These are phyloP conservation scores for Pyrrhosoma nymphula DNA, from an alignment of 2,888 invertebrate species.

Conservation along the genomic window DNA sequence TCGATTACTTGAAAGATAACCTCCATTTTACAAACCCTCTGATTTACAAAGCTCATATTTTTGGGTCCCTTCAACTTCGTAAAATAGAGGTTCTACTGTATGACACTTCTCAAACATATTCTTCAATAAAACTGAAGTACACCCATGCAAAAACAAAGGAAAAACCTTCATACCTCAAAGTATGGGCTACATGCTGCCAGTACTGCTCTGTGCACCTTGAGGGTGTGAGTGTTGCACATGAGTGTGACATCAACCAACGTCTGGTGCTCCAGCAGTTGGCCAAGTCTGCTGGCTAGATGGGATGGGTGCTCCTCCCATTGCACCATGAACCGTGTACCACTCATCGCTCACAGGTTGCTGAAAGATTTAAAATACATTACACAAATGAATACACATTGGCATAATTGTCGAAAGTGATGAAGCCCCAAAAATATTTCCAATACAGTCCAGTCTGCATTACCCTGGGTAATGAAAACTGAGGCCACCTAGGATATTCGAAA, in stretches of 20 bases:
- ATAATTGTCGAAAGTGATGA: neutral
- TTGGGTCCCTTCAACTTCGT: too few species aligned
- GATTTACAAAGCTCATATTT: too few species aligned
- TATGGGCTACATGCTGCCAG: slow-evolving; percentile 87
- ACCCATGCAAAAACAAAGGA: neutral
- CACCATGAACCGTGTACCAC: slow-evolving; percentile 81
- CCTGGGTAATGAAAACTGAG: too few species aligned
- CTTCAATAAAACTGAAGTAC: too few species aligned
- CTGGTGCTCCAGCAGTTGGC: slow-evolving; percentile 86
- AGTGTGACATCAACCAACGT: slow-evolving; percentile 87
- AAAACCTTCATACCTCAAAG: slow-evolving; percentile 82
- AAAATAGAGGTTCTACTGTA: too few species aligned
- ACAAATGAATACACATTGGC: neutral
- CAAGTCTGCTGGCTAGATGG: slow-evolving; percentile 84
- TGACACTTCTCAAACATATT: too few species aligned
- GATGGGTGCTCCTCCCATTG: slow-evolving; percentile 86
- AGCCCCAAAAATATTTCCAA: too few species aligned
- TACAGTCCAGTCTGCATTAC: too few species aligned
- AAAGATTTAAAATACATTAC: neutral
- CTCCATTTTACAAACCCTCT: too few species aligned
- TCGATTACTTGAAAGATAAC: too few species aligned
- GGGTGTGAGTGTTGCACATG: slow-evolving; percentile 86
- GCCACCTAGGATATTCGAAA: too few species aligned
- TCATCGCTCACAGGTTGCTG: neutral
- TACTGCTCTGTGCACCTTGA: slow-evolving; percentile 87